phyloP scores from a whole-genome alignment of 2,888 invertebrate species.

The Sinelater perroti region DNA sequence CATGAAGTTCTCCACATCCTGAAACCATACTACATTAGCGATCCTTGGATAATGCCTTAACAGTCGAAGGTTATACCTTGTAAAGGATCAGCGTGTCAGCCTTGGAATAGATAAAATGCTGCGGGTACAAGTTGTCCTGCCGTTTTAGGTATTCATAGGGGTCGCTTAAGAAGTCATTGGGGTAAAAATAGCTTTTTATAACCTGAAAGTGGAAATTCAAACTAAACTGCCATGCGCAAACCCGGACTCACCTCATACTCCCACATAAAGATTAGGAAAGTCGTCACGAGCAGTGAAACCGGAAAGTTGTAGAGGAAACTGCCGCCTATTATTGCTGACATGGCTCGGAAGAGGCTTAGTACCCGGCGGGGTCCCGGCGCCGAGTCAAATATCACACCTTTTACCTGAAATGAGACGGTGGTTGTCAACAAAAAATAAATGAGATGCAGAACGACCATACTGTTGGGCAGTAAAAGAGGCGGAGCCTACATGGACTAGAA shows the following conservation, averaged over 20 bases:
- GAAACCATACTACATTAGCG: conserved; percentile 37
- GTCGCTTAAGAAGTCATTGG: conserved; percentile 53
- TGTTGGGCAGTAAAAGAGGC: no score
- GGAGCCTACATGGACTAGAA: no score
- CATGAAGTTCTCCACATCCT: conserved; percentile 75
- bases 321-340: conserved; percentile 70
- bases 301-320: conserved; percentile 66
- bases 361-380: conserved; percentile 72
- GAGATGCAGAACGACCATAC: no score
- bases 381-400: conserved; percentile 76
- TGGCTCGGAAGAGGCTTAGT: conserved; percentile 67
- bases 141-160: conserved; percentile 67
- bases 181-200: conserved; percentile 52
- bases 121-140: conserved; percentile 71
- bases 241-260: conserved; percentile 65
- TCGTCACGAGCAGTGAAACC: conserved; percentile 64
- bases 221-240: conserved; percentile 7
- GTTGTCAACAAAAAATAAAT: no score
- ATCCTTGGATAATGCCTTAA: no score
- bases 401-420: conserved; percentile 59
- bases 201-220: conserved; percentile 45
- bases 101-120: conserved; percentile 78
- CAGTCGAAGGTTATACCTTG: no score
- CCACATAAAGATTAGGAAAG: conserved; percentile 69
- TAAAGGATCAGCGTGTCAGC: conserved; percentile 73